Evolutionary conservation across 2,113 vertebrate species (phyloP).

Genomic region (Malurus alboscapulatus): DNA sequence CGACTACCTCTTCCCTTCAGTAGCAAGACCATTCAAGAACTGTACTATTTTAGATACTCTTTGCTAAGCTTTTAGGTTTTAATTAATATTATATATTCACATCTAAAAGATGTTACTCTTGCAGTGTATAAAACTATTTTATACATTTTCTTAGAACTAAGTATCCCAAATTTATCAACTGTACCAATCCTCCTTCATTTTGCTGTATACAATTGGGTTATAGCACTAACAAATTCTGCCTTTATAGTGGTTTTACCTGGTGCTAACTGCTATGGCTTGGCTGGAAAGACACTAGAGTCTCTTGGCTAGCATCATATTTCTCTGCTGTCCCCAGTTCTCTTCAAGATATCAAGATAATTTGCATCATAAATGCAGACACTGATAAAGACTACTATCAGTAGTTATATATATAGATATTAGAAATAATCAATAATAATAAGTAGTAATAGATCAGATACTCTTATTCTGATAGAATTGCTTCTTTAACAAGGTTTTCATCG

Average conservation of each 20-base stretch:
- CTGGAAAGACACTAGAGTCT: background rate
- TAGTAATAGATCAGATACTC: too few species aligned
- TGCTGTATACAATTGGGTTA: background rate
- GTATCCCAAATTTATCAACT: background rate
- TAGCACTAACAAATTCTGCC: background rate
- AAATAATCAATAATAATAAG: too few species aligned
- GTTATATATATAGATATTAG: too few species aligned
- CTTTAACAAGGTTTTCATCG: background rate
- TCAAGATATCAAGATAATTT: background rate
- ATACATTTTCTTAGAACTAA: background rate
- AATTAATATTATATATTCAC: background rate
- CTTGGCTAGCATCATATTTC: background rate
- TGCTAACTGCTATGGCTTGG: background rate
- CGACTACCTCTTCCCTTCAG: background rate
- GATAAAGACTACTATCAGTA: too few species aligned
- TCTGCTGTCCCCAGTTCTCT: background rate
- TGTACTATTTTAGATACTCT: background rate
- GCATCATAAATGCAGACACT: background rate
- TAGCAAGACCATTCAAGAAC: background rate
- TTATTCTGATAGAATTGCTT: background rate
- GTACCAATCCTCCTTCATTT: background rate
- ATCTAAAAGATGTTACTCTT: background rate
- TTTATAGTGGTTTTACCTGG: background rate
- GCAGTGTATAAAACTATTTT: background rate
- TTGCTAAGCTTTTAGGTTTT: background rate